Conservation (phyloP, 92 coral and sea anemone genomes). For the Zoanthus solanderi region DNA sequence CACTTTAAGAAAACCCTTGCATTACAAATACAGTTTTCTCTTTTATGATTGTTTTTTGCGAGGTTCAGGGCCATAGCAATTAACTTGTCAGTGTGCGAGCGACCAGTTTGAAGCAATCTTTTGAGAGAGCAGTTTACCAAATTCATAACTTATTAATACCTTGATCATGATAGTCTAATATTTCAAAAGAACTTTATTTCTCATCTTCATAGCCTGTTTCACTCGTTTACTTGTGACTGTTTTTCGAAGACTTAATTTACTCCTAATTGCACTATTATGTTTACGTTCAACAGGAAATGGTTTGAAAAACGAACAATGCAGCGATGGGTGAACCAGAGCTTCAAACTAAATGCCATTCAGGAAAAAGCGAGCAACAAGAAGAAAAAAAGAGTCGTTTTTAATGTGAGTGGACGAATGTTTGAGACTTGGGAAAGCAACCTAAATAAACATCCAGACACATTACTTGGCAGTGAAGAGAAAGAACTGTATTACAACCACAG, state of each 20-base stretch:
- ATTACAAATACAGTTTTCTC: too few relatives aligned
- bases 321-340: not conserved
- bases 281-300: slow-evolving; percentile 21
- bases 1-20: too few relatives aligned
- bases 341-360: not conserved
- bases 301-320: slow-evolving; percentile 10
- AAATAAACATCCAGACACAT: slow-evolving; percentile 53
- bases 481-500: slow-evolving; percentile 47
- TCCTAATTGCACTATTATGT: slow-evolving; percentile 11
- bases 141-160: not conserved
- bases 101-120: not conserved
- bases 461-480: slow-evolving; percentile 53
- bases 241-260: too few relatives aligned
- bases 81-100: not conserved
- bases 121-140: not conserved
- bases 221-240: not conserved
- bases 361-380: not conserved
- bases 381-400: slow-evolving; percentile 47
- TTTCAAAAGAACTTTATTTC: not conserved
- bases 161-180: not conserved
- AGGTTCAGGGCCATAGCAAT: too few relatives aligned
- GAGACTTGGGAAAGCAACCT: slow-evolving; percentile 64
- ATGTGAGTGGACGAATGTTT: slow-evolving; percentile 57
- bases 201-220: not conserved
- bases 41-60: too few relatives aligned